Evolutionary conservation across 2,888 invertebrate species (phyloP).

Genomic region (Eulithis prunata): DNA sequence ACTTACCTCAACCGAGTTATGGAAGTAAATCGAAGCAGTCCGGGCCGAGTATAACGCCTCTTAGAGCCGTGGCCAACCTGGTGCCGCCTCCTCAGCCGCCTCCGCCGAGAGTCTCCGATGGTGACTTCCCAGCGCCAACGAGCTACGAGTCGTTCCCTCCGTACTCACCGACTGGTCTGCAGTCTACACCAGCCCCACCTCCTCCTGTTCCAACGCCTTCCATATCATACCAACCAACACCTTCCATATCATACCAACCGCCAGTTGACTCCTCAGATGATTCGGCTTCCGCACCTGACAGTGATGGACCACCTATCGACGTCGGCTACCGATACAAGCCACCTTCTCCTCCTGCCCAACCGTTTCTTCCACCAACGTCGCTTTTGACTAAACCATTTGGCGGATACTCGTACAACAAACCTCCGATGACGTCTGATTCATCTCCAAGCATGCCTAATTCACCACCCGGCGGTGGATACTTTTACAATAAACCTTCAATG

Average conservation of each 20-base stretch:
- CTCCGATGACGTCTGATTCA: conserved; percentile 42
- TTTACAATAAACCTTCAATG: conserved; percentile 69
- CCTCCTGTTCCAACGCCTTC: conserved; percentile 41
- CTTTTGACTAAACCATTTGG: conserved; percentile 62
- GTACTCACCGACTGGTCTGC: conserved; percentile 52
- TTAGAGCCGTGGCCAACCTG: conserved; percentile 62
- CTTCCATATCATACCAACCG: conserved; percentile 51
- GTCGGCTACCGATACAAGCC: conserved; percentile 68
- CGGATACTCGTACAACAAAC: conserved; percentile 71
- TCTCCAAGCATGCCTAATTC: conserved; percentile 42
- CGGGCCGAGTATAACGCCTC: conserved; percentile 46
- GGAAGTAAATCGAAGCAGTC: conserved; percentile 68
- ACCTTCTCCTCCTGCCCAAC: conserved; percentile 47
- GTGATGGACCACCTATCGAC: conserved; percentile 54
- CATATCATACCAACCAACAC: conserved; percentile 51
- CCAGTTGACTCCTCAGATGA: conserved; percentile 48
- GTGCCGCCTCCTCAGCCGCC: conserved; percentile 71
- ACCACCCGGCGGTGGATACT: conserved; percentile 60
- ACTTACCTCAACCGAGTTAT: conserved; percentile 67
- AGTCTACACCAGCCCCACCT: conserved; percentile 40
- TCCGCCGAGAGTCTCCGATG: conserved; percentile 56
- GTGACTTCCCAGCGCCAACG: conserved; percentile 67
- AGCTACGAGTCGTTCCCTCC: conserved; percentile 78
- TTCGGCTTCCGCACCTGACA: conserved; percentile 49
- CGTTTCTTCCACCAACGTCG: conserved; percentile 62